Conservation (phyloP, 1,140 invertebrate genomes). For the Pygmarrhopalites habei region DNA sequence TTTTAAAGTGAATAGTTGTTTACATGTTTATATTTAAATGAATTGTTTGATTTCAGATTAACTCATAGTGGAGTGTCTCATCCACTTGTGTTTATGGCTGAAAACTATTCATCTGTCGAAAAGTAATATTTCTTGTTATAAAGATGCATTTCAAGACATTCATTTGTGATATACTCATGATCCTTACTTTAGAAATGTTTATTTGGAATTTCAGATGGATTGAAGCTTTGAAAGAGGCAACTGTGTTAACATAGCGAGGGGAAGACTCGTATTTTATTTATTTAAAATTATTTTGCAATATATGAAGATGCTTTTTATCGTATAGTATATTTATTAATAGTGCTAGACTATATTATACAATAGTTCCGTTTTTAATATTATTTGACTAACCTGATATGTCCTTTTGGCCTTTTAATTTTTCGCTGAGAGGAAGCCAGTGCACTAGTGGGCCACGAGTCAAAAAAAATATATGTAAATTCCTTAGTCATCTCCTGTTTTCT, state of each 20-base stretch:
- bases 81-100: constrained; percentile 49
- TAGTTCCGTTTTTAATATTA: too few relatives aligned
- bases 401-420: too few relatives aligned
- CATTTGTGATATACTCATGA: neutral
- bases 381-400: too few relatives aligned
- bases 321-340: too few relatives aligned
- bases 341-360: too few relatives aligned
- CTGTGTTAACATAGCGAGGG: constrained; percentile 29
- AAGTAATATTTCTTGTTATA: constrained; percentile 41
- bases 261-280: constrained; percentile 7
- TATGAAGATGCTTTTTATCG: too few relatives aligned
- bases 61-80: constrained; percentile 47
- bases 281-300: too few relatives aligned
- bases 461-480: too few relatives aligned
- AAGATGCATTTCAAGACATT: neutral
- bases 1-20: constrained; percentile 46
- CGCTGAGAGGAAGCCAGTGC: too few relatives aligned
- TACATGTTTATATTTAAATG: constrained; percentile 51
- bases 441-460: too few relatives aligned
- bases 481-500: too few relatives aligned
- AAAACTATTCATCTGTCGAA: constrained; percentile 43
- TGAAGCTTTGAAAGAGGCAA: constrained; percentile 40
- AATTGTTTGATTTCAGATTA: too few relatives aligned
- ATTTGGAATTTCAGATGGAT: constrained; percentile 40
- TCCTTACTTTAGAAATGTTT: neutral